phyloP scores from a whole-genome alignment of 2,797 vertebrate species.

The Glyptemys insculpta region DNA sequence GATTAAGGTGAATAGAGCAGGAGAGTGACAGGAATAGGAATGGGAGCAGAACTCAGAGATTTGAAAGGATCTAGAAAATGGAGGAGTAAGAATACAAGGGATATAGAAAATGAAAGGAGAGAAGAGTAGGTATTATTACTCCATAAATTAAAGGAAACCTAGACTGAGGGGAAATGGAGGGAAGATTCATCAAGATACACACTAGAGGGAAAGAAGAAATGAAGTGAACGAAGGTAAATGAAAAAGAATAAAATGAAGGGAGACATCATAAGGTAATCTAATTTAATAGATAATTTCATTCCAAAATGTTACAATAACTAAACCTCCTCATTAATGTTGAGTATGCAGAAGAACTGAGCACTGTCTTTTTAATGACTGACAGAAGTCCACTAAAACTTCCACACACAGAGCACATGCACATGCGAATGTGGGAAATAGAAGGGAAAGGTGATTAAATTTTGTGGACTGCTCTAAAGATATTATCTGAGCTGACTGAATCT shows the following conservation, averaged over 20 bases:
- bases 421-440: background rate
- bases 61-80: background rate
- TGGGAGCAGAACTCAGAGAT: background rate
- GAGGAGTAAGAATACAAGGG: background rate
- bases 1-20: background rate
- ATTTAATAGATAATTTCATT: background rate
- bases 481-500: background rate
- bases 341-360: background rate
- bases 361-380: background rate
- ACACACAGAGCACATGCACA: background rate
- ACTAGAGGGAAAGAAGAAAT: background rate
- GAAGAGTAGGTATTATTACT: background rate
- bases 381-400: background rate
- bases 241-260: background rate
- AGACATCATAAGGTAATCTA: background rate
- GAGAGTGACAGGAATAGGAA: background rate
- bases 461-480: background rate
- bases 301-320: background rate
- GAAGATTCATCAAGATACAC: background rate
- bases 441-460: background rate
- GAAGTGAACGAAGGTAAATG: background rate
- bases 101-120: background rate
- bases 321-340: background rate
- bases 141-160: constrained; percentile 1
- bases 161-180: background rate